Conservation (phyloP, 2,888 invertebrate genomes). For the Xylota segnis region DNA sequence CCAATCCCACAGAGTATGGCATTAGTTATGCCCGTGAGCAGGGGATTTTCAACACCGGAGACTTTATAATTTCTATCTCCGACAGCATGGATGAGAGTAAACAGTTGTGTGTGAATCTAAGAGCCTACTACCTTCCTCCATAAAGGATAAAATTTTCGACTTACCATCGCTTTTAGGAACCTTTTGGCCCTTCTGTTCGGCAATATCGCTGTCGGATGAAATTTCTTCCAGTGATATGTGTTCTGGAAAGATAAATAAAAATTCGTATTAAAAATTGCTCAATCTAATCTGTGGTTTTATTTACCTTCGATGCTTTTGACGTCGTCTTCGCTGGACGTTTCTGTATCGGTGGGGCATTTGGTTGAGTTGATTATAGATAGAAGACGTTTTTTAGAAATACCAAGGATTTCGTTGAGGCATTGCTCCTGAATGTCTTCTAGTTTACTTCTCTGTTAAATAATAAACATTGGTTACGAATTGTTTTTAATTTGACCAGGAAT, state of each 20-base stretch:
- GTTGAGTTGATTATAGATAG: slow-evolving; percentile 85
- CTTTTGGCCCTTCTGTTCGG: slow-evolving; percentile 74
- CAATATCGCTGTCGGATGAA: slow-evolving; percentile 85
- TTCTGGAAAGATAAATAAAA: slow-evolving; percentile 82
- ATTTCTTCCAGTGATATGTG: slow-evolving; percentile 88
- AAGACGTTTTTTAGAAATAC: slow-evolving; percentile 87
- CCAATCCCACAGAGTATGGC: slow-evolving; percentile 80
- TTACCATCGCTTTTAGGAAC: slow-evolving; percentile 68
- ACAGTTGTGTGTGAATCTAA: slow-evolving; percentile 81
- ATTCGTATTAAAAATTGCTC: not conserved
- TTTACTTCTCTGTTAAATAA: slow-evolving; percentile 78
- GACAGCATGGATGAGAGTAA: slow-evolving; percentile 79
- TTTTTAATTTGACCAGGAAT: not conserved
- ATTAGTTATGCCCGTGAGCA: slow-evolving; percentile 80
- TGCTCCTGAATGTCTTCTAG: slow-evolving; percentile 86
- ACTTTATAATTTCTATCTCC: slow-evolving; percentile 82
- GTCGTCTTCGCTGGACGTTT: slow-evolving; percentile 83
- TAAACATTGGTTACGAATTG: not conserved
- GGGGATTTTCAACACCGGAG: slow-evolving; percentile 81
- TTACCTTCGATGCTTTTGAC: slow-evolving; percentile 82
- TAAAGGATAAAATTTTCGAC: not conserved
- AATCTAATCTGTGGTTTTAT: not conserved
- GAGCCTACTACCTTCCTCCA: slow-evolving; percentile 81
- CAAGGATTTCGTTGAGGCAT: slow-evolving; percentile 87
- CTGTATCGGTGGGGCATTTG: slow-evolving; percentile 84